Evolutionary conservation across 2,888 invertebrate genomes (phyloP).

Genomic region (Petrolisthes cinctipes): DNA sequence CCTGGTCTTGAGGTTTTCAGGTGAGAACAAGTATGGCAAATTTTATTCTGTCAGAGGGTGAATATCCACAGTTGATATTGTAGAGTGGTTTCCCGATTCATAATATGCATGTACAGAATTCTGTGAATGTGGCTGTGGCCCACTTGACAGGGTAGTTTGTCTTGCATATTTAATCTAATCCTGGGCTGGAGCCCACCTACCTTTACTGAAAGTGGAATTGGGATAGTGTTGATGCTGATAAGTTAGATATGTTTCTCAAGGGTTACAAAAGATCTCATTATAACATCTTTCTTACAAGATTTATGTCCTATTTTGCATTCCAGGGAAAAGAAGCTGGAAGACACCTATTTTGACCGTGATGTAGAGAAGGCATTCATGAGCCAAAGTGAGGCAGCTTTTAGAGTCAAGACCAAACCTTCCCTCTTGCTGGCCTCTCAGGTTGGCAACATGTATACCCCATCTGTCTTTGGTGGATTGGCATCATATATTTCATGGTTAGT

Average conservation of each 20-base stretch:
- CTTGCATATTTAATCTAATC: too few relatives aligned
- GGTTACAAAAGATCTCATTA: too few relatives aligned
- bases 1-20: slow-evolving; percentile 80
- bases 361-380: slow-evolving; percentile 89
- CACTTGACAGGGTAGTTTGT: too few relatives aligned
- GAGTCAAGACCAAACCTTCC: slow-evolving; percentile 87
- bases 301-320: background rate
- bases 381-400: slow-evolving; percentile 80
- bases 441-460: slow-evolving; percentile 99
- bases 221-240: too few relatives aligned
- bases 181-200: too few relatives aligned
- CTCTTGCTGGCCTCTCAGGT: slow-evolving; percentile 88
- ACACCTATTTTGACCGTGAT: slow-evolving; percentile 90
- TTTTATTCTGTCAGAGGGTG: background rate
- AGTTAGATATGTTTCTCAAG: too few relatives aligned
- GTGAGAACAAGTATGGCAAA: slow-evolving; percentile 67
- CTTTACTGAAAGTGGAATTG: too few relatives aligned
- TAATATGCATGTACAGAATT: too few relatives aligned
- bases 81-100: too few relatives aligned
- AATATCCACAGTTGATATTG: too few relatives aligned
- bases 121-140: too few relatives aligned
- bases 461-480: slow-evolving; percentile 91
- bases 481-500: slow-evolving; percentile 81
- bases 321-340: slow-evolving; percentile 78
- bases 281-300: too few relatives aligned